A percentile compares a stretch with the other conserved stretches of the same genome.
These are phyloP conservation scores for Ibidorhyncha struthersii DNA, from an alignment of 2,113 vertebrate species.

Conservation along the genomic window DNA sequence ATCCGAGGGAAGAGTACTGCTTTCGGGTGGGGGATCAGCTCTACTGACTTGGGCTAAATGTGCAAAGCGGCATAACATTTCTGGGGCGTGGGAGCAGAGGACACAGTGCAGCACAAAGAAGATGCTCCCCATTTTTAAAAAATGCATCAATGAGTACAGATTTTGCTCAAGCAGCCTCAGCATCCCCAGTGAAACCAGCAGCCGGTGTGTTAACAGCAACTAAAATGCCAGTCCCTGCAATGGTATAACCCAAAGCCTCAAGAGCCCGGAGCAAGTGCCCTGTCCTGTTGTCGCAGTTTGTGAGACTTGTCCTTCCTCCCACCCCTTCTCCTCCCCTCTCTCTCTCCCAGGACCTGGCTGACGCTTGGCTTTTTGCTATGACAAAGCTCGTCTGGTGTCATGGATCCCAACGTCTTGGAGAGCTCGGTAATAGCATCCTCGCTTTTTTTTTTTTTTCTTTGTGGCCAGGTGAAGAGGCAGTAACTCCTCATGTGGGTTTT, in stretches of 20 bases:
- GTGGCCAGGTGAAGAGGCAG: background rate
- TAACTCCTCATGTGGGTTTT: background rate
- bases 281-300: fast-evolving
- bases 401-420: background rate
- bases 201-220: background rate
- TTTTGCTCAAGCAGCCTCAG: background rate
- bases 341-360: background rate
- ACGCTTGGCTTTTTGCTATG: background rate
- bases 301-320: background rate
- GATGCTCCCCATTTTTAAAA: fast-evolving
- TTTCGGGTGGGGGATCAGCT: no score
- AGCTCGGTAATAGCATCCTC: background rate
- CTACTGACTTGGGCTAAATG: background rate
- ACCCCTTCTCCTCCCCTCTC: background rate
- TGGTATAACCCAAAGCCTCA: fast-evolving
- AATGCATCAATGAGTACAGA: fast-evolving
- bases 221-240: background rate
- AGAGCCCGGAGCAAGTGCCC: fast-evolving
- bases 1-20: no score
- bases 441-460: background rate
- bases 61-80: fast-evolving
- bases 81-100: background rate
- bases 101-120: background rate
- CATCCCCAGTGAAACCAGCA: background rate
- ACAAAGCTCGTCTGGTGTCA: background rate